Conservation (phyloP, 2,888 invertebrate genomes). For the Trissolcus brochymenae region DNA sequence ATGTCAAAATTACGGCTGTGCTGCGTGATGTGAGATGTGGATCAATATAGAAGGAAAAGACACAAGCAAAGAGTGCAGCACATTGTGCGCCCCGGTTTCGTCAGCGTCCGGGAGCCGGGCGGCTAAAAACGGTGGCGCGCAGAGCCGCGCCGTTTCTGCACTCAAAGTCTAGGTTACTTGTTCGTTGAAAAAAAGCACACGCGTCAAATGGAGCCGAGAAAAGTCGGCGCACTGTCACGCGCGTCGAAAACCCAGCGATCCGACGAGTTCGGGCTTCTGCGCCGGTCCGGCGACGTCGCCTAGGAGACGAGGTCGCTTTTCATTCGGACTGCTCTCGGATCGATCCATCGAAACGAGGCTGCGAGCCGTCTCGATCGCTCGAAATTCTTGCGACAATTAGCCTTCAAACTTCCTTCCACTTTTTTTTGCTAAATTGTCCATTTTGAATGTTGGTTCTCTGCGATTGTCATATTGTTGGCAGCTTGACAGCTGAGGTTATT, state of each 20-base stretch:
- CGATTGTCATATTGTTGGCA: constrained; percentile 12
- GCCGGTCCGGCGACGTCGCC: constrained; percentile 79
- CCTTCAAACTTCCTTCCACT: not conserved
- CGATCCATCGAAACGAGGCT: constrained; percentile 57
- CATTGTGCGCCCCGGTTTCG: constrained; percentile 15
- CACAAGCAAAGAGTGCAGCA: constrained; percentile 65
- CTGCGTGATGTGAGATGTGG: constrained; percentile 65
- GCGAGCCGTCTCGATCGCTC: constrained; percentile 32
- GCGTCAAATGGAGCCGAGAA: constrained; percentile 63
- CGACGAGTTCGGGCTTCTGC: constrained; percentile 66
- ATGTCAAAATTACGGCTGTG: constrained; percentile 64
- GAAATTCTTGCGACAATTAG: constrained; percentile 14
- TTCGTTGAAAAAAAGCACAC: constrained; percentile 24
- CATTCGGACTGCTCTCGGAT: constrained; percentile 77
- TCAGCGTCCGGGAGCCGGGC: constrained; percentile 23
- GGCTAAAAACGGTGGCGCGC: too few species aligned
- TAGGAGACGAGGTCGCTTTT: constrained; percentile 84
- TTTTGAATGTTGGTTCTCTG: constrained; percentile 9
- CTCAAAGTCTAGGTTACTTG: not conserved
- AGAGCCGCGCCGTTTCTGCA: not conserved
- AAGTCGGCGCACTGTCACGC: constrained; percentile 62
- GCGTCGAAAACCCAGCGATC: constrained; percentile 58
- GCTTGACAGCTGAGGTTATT: constrained; percentile 3
- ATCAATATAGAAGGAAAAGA: constrained; percentile 71
- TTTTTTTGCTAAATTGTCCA: not conserved